Conservation (phyloP, 2,797 vertebrate species). For the Anguilla marmorata region DNA sequence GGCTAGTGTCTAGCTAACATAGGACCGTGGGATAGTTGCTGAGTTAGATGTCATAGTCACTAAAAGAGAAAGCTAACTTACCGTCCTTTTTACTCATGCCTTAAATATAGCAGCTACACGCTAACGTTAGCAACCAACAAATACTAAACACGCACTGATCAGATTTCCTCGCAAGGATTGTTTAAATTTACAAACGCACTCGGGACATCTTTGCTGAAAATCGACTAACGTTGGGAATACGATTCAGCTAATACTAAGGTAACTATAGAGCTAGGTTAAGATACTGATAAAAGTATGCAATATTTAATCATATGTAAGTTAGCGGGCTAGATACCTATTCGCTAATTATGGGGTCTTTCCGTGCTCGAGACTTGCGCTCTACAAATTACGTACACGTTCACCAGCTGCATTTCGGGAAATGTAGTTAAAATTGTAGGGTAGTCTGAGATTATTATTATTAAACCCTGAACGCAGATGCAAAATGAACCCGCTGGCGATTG, state of each 20-base stretch:
- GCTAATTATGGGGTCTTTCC: not conserved
- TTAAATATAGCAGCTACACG: not conserved
- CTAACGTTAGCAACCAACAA: not conserved
- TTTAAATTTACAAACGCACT: not conserved
- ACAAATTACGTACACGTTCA: constrained; percentile 40
- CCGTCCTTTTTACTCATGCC: constrained; percentile 66
- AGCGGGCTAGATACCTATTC: not conserved
- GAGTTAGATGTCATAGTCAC: not conserved
- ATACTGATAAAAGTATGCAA: not conserved
- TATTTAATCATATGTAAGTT: not conserved
- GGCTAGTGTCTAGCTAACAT: not conserved
- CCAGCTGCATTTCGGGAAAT: constrained; percentile 60
- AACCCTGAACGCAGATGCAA: not conserved
- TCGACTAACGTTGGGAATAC: not conserved
- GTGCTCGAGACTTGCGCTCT: constrained; percentile 37
- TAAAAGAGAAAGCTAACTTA: constrained; percentile 39
- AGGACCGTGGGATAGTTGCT: not conserved
- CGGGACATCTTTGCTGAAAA: not conserved
- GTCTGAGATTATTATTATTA: too few species aligned
- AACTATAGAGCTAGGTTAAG: not conserved
- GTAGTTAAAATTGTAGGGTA: constrained; percentile 47
- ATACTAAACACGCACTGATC: not conserved
- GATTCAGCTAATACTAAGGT: not conserved
- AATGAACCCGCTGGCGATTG: not conserved
- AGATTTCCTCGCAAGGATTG: not conserved